phyloP scores from a whole-genome alignment of 2,888 invertebrate species.

The Barypeithes pellucidus region DNA sequence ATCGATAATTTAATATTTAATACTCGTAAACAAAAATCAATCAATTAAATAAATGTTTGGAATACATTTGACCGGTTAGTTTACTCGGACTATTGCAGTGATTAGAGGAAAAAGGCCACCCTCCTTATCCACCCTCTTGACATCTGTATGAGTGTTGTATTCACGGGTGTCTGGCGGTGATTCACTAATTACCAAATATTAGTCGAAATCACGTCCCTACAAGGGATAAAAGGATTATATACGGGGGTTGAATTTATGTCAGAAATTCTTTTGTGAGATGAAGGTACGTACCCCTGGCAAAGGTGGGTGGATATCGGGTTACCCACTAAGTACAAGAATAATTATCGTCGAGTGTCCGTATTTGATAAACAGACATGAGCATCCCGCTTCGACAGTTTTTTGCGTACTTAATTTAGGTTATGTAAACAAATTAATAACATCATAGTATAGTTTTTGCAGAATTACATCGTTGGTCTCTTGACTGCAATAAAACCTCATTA shows the following conservation, averaged over 20 bases:
- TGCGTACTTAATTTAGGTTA: no score
- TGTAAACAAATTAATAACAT: no score
- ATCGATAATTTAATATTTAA: neutral
- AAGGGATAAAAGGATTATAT: conserved; percentile 18
- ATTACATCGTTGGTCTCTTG: no score
- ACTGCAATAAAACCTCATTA: no score
- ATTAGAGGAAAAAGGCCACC: neutral
- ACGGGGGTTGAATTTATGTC: conserved; percentile 12
- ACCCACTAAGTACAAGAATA: neutral
- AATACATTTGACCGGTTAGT: neutral
- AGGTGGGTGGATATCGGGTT: neutral
- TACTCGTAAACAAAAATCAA: no score
- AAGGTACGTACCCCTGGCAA: neutral
- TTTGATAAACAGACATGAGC: no score
- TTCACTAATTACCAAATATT: conserved; percentile 42
- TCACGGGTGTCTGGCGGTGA: conserved; percentile 9
- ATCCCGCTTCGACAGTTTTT: no score
- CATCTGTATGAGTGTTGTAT: conserved; percentile 18
- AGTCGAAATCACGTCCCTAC: conserved; percentile 33
- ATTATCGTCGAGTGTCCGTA: neutral
- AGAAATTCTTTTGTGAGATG: conserved; percentile 2
- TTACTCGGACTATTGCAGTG: no score
- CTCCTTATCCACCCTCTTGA: conserved; percentile 15
- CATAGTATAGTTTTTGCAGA: no score
- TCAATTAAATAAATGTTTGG: neutral